These are phyloP conservation scores for Campylomormyrus tamandua DNA, from an alignment of 2,113 vertebrate genomes.

Conservation along the genomic window DNA sequence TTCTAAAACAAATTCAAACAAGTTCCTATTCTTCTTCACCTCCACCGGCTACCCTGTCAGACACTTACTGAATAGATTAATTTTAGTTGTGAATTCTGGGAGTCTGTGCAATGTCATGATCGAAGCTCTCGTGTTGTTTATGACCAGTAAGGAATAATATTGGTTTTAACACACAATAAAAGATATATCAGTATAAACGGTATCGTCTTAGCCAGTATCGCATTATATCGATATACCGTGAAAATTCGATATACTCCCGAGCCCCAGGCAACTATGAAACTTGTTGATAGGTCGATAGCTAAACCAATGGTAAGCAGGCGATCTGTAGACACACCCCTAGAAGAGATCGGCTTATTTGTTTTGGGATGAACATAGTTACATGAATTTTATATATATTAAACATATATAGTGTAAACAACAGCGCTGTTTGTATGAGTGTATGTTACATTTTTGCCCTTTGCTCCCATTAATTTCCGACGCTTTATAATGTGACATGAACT, in stretches of 20 bases:
- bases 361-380: not conserved
- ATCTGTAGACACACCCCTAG: not conserved
- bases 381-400: too few relatives aligned
- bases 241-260: not conserved
- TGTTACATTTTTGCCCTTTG: not conserved
- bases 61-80: not conserved
- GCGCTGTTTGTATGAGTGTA: not conserved
- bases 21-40: not conserved
- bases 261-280: not conserved
- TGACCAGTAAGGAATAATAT: not conserved
- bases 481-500: not conserved
- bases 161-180: not conserved
- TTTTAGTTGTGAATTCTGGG: not conserved
- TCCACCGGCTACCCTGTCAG: not conserved
- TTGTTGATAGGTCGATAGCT: not conserved
- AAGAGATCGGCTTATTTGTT: not conserved
- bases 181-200: not conserved
- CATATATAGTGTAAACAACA: not conserved
- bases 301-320: not conserved
- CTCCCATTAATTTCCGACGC: not conserved
- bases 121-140: not conserved
- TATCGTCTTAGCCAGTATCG: not conserved
- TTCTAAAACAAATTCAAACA: not conserved
- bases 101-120: not conserved
- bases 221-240: not conserved